Conservation (phyloP, 2,888 invertebrate genomes). For the Dryadula phaetusa region DNA sequence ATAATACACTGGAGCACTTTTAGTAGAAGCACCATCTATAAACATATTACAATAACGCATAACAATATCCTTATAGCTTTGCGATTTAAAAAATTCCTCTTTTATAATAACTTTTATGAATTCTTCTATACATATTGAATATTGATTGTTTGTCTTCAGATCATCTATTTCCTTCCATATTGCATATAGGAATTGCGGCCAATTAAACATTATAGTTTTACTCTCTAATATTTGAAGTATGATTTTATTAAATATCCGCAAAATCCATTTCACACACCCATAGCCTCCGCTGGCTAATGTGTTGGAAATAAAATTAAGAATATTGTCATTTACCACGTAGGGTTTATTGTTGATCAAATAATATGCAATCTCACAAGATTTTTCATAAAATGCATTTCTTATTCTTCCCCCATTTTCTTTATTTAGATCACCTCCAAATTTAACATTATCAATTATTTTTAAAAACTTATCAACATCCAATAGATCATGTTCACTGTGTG, state of each 20-base stretch:
- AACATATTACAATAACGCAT: constrained; percentile 66
- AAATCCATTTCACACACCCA: constrained; percentile 71
- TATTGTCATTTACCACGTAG: constrained; percentile 47
- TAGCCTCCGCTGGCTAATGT: constrained; percentile 76
- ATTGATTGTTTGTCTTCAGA: constrained; percentile 74
- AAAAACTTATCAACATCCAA: constrained; percentile 54
- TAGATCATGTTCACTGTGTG: constrained; percentile 58
- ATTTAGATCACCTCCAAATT: constrained; percentile 50
- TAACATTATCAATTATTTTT: constrained; percentile 49
- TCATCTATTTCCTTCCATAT: constrained; percentile 77
- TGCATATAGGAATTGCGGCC: constrained; percentile 62
- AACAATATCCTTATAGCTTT: constrained; percentile 63
- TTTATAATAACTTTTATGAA: constrained; percentile 69
- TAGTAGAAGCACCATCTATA: constrained; percentile 67
- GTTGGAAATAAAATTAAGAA: constrained; percentile 62
- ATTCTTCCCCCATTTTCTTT: constrained; percentile 63
- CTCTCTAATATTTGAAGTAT: constrained; percentile 54
- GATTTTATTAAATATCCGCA: constrained; percentile 65
- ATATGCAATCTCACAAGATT: constrained; percentile 63
- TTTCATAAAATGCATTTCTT: constrained; percentile 68
- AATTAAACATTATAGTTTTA: constrained; percentile 54
- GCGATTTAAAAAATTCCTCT: constrained; percentile 55
- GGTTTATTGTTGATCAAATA: constrained; percentile 49
- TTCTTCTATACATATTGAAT: constrained; percentile 68
- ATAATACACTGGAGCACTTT: constrained; percentile 64